phyloP scores from a whole-genome alignment of 2,888 invertebrate genomes.

The Trichogramma dendrolimi region DNA sequence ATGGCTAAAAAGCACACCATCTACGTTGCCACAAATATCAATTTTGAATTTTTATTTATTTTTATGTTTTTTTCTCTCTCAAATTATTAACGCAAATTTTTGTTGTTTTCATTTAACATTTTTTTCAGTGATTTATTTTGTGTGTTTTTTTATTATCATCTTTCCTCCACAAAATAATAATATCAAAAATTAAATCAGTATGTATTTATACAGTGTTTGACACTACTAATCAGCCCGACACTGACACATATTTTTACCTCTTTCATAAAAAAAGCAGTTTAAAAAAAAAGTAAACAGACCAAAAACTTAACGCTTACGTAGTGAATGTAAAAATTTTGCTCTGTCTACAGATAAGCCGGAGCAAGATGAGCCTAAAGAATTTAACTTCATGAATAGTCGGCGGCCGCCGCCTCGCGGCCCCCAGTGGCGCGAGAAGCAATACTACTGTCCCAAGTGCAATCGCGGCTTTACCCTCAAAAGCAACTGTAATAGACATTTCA shows the following conservation, averaged over 20 bases:
- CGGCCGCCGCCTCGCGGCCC: slow-evolving; percentile 10
- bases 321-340: no score
- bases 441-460: slow-evolving; percentile 40
- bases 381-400: background rate
- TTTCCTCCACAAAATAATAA: slow-evolving; percentile 7
- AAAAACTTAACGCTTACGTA: slow-evolving; percentile 9
- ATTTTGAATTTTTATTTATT: background rate
- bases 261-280: no score
- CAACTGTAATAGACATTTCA: slow-evolving; percentile 45
- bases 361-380: no score
- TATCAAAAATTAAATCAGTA: no score
- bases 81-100: background rate
- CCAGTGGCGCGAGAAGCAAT: slow-evolving; percentile 29
- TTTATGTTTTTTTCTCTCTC: background rate
- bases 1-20: no score
- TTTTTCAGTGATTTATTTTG: background rate
- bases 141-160: slow-evolving; percentile 9
- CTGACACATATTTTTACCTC: no score
- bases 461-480: slow-evolving; percentile 40
- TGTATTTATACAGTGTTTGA: no score
- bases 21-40: no score
- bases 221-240: no score
- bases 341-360: no score
- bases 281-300: slow-evolving; percentile 2
- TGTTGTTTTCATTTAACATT: background rate